A percentile compares a stretch with the other conserved stretches of the same genome.
These are phyloP conservation scores for Mirza zaza DNA, from an alignment of 2,113 vertebrate species.

Conservation along the genomic window DNA sequence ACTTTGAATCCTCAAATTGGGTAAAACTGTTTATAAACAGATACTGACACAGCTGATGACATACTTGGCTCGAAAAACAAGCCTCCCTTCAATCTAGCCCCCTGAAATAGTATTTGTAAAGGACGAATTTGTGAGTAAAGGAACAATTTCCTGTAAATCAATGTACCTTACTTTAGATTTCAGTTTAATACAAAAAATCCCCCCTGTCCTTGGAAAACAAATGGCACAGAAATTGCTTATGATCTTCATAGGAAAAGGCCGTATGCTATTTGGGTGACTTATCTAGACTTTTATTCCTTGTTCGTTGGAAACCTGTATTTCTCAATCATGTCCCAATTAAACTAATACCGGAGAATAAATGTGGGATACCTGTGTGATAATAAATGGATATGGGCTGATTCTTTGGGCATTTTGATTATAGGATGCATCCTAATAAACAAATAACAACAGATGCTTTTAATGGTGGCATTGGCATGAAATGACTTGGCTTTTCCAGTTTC, in stretches of 20 bases:
- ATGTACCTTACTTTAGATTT: constrained; percentile 87
- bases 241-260: constrained; percentile 66
- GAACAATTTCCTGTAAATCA: constrained; percentile 88
- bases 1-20: constrained; percentile 76
- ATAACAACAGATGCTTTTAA: constrained; percentile 77
- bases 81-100: constrained; percentile 74
- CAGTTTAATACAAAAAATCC: constrained; percentile 76
- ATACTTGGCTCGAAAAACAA: constrained; percentile 76
- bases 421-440: constrained; percentile 76
- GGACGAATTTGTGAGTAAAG: constrained; percentile 80
- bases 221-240: constrained; percentile 77
- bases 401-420: constrained; percentile 77
- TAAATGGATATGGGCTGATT: constrained; percentile 69
- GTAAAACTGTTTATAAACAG: constrained; percentile 82
- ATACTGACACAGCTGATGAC: constrained; percentile 79
- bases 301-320: constrained; percentile 76
- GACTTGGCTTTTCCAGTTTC: constrained; percentile 71
- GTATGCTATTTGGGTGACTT: constrained; percentile 68
- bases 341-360: constrained; percentile 67
- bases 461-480: constrained; percentile 62
- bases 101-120: constrained; percentile 82
- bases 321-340: constrained; percentile 79
- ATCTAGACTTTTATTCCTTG: constrained; percentile 69
- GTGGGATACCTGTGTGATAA: constrained; percentile 72
- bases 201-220: constrained; percentile 81